Evolutionary conservation across 2,888 invertebrate genomes (phyloP).

Genomic region (Chrysotoxum bicinctum): DNA sequence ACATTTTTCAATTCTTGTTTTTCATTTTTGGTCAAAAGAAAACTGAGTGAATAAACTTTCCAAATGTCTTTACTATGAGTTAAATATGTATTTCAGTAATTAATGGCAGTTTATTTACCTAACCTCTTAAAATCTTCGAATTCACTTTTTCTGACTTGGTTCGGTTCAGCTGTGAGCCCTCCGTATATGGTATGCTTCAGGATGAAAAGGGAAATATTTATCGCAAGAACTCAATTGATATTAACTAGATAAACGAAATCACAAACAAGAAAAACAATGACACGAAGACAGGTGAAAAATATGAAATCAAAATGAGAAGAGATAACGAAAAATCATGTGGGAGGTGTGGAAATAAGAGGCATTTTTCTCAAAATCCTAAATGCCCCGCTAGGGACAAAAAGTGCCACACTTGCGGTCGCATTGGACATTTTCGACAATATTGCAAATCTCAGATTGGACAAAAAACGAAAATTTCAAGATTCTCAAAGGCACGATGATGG

Average conservation of each 20-base stretch:
- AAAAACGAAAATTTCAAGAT: not conserved
- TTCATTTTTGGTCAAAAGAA: too few relatives aligned
- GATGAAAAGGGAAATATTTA: too few relatives aligned
- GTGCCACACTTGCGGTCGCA: slow-evolving; percentile 9
- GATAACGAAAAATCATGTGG: slow-evolving; percentile 27
- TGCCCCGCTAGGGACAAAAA: slow-evolving; percentile 22
- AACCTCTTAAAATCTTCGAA: too few relatives aligned
- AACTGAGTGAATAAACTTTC: too few relatives aligned
- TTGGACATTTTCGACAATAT: not conserved
- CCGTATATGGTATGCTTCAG: too few relatives aligned
- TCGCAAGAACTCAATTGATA: too few relatives aligned
- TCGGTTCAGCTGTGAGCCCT: too few relatives aligned
- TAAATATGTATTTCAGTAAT: too few relatives aligned
- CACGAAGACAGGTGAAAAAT: not conserved
- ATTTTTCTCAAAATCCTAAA: slow-evolving; percentile 19
- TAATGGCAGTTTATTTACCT: too few relatives aligned
- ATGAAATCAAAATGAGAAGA: not conserved
- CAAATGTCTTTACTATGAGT: too few relatives aligned
- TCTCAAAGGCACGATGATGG: not conserved
- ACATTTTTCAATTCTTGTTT: too few relatives aligned
- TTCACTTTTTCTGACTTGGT: too few relatives aligned
- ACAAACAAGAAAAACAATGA: not conserved
- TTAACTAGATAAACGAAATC: not conserved
- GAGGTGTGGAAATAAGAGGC: slow-evolving; percentile 23
- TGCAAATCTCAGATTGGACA: not conserved